phyloP scores from a whole-genome alignment of 2,888 invertebrate genomes.

The Iphiclides podalirius region DNA sequence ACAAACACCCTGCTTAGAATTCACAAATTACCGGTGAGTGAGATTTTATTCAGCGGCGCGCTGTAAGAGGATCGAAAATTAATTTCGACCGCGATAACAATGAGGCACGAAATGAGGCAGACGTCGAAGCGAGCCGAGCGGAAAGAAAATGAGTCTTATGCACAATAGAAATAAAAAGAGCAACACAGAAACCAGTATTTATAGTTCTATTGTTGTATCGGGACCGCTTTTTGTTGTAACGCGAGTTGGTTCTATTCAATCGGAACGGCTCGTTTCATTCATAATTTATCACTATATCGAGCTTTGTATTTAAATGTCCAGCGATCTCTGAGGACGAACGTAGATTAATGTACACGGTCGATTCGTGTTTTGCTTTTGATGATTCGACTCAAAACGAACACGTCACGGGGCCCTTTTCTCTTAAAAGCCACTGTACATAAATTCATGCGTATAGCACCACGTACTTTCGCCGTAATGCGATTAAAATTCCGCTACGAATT shows the following conservation, averaged over 20 bases:
- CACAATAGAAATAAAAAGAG: constrained; percentile 52
- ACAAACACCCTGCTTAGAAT: constrained; percentile 40
- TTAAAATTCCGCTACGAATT: background rate
- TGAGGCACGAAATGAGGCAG: constrained; percentile 46
- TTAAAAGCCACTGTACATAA: no score
- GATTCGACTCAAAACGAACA: constrained; percentile 67
- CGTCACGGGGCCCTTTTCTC: constrained; percentile 57
- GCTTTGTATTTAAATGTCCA: constrained; percentile 71
- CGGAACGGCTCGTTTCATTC: constrained; percentile 64
- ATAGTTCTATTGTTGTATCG: constrained; percentile 66
- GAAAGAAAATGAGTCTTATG: constrained; percentile 40
- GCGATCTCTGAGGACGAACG: constrained; percentile 52
- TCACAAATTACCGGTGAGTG: constrained; percentile 45
- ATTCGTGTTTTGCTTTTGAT: constrained; percentile 69
- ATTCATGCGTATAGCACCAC: background rate
- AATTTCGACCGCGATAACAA: constrained; percentile 49
- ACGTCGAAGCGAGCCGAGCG: constrained; percentile 48
- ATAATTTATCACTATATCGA: constrained; percentile 71
- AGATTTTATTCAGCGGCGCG: constrained; percentile 45
- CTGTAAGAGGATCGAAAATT: constrained; percentile 46
- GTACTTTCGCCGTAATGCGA: background rate
- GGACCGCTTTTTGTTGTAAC: constrained; percentile 62
- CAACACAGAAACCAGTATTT: constrained; percentile 62
- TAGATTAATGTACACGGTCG: constrained; percentile 60
- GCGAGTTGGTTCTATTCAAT: constrained; percentile 54